Percentiles rank a stretch among this genome's conserved stretches.
Evolutionary conservation across 2,797 vertebrate species (phyloP).

Genomic region (Spinibarbus caldwelli): DNA sequence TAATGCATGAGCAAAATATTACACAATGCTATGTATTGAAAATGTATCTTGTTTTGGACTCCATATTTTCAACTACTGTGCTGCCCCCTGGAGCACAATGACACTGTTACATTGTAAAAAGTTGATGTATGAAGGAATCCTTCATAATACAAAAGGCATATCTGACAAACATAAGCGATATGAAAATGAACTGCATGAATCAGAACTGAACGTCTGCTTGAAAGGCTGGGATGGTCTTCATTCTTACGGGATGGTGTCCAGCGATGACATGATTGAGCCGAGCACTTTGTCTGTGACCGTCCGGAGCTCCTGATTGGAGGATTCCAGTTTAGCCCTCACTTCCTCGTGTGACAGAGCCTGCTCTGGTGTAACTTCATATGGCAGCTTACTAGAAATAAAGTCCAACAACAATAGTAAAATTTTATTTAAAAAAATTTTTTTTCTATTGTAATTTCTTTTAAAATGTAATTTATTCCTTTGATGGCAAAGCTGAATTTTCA

Average conservation of each 20-base stretch:
- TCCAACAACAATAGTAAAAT: constrained; percentile 12
- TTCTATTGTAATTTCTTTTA: too few relatives aligned
- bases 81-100: constrained; percentile 68
- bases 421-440: too few relatives aligned
- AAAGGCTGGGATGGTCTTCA: background rate
- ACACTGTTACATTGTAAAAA: background rate
- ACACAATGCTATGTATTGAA: background rate
- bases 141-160: background rate
- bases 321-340: constrained; percentile 87
- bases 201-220: background rate
- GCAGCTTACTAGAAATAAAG: constrained; percentile 90
- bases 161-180: background rate
- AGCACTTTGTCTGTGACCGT: constrained; percentile 93
- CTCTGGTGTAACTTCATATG: constrained; percentile 94
- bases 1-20: background rate
- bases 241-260: constrained; percentile 95
- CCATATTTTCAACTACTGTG: constrained; percentile 37
- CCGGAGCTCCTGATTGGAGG: constrained; percentile 85
- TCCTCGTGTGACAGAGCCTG: constrained; percentile 92
- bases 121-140: background rate
- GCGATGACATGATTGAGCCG: constrained; percentile 90
- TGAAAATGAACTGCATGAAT: background rate
- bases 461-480: too few relatives aligned
- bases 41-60: constrained; percentile 5
- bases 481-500: too few relatives aligned